These are phyloP conservation scores for Gymnoscelis rufifasciata DNA, from an alignment of 2,888 invertebrate genomes.

Conservation along the genomic window DNA sequence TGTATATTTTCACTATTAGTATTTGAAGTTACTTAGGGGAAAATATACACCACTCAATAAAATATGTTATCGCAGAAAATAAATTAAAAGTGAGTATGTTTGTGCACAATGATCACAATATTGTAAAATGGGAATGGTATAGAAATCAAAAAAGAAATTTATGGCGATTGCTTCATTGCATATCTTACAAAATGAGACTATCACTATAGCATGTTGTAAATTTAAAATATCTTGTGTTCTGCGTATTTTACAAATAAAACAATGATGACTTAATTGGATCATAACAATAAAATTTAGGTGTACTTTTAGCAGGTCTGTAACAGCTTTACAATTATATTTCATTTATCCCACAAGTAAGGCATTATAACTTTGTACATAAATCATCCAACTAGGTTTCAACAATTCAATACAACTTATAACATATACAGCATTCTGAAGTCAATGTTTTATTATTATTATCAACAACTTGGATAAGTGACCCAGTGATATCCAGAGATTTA, in stretches of 20 bases:
- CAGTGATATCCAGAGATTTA: conserved; percentile 24
- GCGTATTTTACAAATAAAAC: no score
- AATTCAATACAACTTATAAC: conserved; percentile 23
- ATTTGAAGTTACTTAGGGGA: not conserved
- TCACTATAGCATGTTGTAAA: no score
- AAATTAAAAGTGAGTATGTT: conserved; percentile 31
- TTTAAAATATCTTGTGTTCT: no score
- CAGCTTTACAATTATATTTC: conserved; percentile 8
- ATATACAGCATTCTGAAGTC: conserved; percentile 15
- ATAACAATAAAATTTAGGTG: not conserved
- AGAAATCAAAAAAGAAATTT: conserved; percentile 30
- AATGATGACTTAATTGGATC: not conserved
- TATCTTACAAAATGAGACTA: not conserved
- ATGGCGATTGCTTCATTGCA: not conserved
- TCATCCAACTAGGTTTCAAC: conserved; percentile 23
- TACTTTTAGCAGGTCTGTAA: conserved; percentile 5
- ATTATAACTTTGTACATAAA: conserved; percentile 33
- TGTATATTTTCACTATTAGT: not conserved
- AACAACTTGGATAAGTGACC: conserved; percentile 15
- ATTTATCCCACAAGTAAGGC: conserved; percentile 26
- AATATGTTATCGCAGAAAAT: conserved; percentile 18
- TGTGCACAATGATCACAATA: conserved; percentile 51
- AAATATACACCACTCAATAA: conserved; percentile 9
- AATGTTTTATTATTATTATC: conserved; percentile 4
- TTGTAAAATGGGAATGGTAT: conserved; percentile 46